Conservation (phyloP, 2,797 vertebrate species). For the Pampus argenteus region DNA sequence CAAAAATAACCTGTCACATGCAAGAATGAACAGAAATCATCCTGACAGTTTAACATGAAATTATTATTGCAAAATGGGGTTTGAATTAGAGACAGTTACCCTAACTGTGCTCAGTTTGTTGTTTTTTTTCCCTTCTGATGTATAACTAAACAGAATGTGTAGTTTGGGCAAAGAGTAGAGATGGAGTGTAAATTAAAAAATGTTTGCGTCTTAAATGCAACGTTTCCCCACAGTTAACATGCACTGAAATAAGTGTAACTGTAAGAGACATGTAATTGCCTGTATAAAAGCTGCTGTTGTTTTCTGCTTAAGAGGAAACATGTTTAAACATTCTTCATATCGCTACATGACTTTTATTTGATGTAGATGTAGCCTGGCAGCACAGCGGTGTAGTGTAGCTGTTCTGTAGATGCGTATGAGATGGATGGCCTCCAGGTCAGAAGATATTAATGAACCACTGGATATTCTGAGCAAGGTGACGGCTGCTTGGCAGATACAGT, state of each 20-base stretch:
- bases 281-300: conserved; percentile 2
- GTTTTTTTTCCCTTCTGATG: neutral
- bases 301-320: conserved; percentile 6
- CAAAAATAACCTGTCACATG: conserved; percentile 80
- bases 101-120: neutral
- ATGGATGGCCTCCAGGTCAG: conserved; percentile 55
- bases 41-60: conserved; percentile 49
- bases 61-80: conserved; percentile 49
- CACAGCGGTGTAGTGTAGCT: conserved; percentile 19
- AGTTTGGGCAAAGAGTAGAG: neutral
- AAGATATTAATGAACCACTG: conserved; percentile 75
- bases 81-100: conserved; percentile 3
- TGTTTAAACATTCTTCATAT: conserved; percentile 12
- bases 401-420: conserved; percentile 41
- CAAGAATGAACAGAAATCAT: conserved; percentile 68
- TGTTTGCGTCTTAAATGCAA: neutral
- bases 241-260: neutral
- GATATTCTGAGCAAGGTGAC: conserved; percentile 77
- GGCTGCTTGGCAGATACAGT: conserved; percentile 70
- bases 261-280: neutral
- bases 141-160: neutral
- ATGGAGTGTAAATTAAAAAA: neutral
- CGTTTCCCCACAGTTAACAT: conserved; percentile 1
- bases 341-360: conserved; percentile 8
- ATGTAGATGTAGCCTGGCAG: conserved; percentile 11